Evolutionary conservation across 2,888 invertebrate species (phyloP).

Genomic region (Loripinus fragilis): DNA sequence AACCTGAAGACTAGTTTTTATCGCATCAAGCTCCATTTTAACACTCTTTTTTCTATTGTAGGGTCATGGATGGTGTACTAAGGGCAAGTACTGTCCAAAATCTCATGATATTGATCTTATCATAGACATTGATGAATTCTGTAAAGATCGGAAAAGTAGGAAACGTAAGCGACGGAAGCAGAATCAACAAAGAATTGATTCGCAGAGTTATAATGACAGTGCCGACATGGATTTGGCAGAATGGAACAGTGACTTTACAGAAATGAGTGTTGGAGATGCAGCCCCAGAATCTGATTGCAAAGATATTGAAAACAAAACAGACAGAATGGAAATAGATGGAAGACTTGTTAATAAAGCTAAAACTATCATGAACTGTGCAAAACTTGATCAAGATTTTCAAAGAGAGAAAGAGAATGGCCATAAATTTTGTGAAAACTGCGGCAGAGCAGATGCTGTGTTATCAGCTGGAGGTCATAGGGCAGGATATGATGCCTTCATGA

Average conservation of each 20-base stretch:
- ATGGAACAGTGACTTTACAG: background rate
- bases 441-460: slow-evolving; percentile 14
- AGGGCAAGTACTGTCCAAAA: slow-evolving; percentile 73
- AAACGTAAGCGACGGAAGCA: slow-evolving; percentile 65
- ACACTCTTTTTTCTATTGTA: no score
- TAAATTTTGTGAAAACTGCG: background rate
- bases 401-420: background rate
- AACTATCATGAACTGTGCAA: background rate
- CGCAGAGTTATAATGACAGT: background rate
- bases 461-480: slow-evolving; percentile 81
- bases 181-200: slow-evolving; percentile 30
- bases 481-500: slow-evolving; percentile 84
- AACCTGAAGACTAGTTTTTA: no score
- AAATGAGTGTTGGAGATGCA: background rate
- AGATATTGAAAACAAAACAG: background rate
- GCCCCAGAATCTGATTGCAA: background rate
- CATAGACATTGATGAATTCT: slow-evolving; percentile 76
- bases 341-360: background rate
- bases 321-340: background rate
- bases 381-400: background rate
- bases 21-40: no score
- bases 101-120: slow-evolving; percentile 83
- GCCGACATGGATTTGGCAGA: background rate
- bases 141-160: slow-evolving; percentile 63
- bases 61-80: slow-evolving; percentile 83